These are phyloP conservation scores for Brachirus orientalis DNA, from an alignment of 2,113 vertebrate species.

Conservation along the genomic window DNA sequence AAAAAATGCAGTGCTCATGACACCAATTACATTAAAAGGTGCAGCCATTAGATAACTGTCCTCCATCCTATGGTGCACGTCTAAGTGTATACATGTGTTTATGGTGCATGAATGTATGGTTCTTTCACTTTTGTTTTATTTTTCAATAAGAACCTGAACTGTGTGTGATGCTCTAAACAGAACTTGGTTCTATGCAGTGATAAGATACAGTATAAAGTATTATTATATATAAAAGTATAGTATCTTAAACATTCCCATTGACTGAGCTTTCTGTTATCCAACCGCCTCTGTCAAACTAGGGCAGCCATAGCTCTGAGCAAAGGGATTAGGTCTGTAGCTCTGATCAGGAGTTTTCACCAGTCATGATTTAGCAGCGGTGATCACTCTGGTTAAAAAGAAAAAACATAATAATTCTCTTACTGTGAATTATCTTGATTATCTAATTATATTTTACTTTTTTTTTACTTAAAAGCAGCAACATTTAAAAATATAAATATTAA, in stretches of 20 bases:
- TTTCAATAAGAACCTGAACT: conserved; percentile 25
- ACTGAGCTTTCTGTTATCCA: conserved; percentile 54
- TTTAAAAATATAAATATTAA: too few relatives aligned
- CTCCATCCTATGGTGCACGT: too few relatives aligned
- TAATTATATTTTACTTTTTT: too few relatives aligned
- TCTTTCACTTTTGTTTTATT: conserved; percentile 4
- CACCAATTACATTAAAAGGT: background rate
- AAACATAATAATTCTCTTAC: too few relatives aligned
- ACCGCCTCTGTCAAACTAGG: conserved; percentile 58
- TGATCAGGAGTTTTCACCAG: conserved; percentile 27
- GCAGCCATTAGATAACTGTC: background rate
- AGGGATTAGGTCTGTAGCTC: conserved; percentile 60
- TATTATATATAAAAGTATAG: too few relatives aligned
- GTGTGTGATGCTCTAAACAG: conserved; percentile 14
- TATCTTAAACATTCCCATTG: conserved; percentile 21
- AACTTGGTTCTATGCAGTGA: too few relatives aligned
- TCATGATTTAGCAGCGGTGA: conserved; percentile 9
- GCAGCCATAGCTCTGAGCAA: conserved; percentile 48
- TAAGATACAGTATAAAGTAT: too few relatives aligned
- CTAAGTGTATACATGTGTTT: background rate
- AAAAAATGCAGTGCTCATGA: background rate
- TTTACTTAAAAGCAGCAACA: too few relatives aligned
- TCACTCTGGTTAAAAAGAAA: too few relatives aligned
- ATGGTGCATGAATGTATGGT: background rate
- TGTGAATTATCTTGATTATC: too few relatives aligned